Evolutionary conservation across 2,113 vertebrate genomes (phyloP), one percentile per base, ranked within the genome.

Genomic region (Hydropotes inermis): DNA sequence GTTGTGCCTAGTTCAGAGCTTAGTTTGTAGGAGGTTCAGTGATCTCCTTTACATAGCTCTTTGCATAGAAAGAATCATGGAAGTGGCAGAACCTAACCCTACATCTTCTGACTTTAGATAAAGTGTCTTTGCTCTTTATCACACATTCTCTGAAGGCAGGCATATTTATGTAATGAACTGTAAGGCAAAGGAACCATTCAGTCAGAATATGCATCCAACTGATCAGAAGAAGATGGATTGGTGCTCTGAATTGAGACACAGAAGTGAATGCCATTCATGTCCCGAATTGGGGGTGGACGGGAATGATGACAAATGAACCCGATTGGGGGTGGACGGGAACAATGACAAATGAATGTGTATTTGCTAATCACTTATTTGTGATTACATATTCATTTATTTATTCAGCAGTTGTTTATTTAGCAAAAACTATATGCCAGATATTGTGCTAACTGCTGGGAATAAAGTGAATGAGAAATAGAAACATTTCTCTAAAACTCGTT

Each of bases 401-500:
- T 85, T 82, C 54, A 52, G n/a, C 12, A 47, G 11, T 58, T 97
- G 93, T 97, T 97, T 97, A 94, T 94, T 97, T 97, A 96, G 85
- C 74, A 85, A 94, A 45, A 17, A 55, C 95, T 87, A 19, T 55
- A 81, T 89, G 57, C 70, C 89, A 96, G 50, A 57, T 97, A 97
- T 58, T 91, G 30, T 87, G 83, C 88, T 94, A 93, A 91, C 89
- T 94, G 78, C 92, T 97, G 95, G 96, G 82, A 96, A 97, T 94
- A 97, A 92, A 95, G 78, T 93, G 94, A 96, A 60, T 89, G 87
- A 92, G 93, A 95, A 97, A 93, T 89, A 87, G 25, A 97, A 94
- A 96, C 84, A 95, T 97, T 96, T 97, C 25, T 89, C 93, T 70
- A 55, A 95, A 97, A 97, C 97, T 95, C 96, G 96, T 98, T 98